Conservation (phyloP, 2,888 invertebrate genomes). For the Neuroscelio doddi region DNA sequence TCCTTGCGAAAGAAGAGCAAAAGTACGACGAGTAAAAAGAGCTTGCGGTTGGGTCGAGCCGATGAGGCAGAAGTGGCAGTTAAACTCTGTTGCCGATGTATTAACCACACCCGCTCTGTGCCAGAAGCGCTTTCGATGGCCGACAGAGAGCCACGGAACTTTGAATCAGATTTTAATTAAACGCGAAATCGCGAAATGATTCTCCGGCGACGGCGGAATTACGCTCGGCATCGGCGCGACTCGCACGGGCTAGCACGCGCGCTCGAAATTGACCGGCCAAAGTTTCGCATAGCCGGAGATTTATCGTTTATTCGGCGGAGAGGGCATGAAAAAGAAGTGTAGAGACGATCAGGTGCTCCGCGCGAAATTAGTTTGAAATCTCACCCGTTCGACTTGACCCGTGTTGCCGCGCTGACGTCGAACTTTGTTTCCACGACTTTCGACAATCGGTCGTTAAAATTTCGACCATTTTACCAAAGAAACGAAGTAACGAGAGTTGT, state of each 20-base stretch:
- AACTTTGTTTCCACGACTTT: slow-evolving; percentile 36
- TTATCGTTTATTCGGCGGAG: slow-evolving; percentile 52
- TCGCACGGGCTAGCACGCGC: slow-evolving; percentile 23
- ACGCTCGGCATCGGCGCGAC: slow-evolving; percentile 15
- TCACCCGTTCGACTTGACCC: slow-evolving; percentile 32
- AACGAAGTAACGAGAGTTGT: slow-evolving; percentile 17
- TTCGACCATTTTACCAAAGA: slow-evolving; percentile 19
- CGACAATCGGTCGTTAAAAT: slow-evolving; percentile 32
- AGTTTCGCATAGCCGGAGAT: slow-evolving; percentile 52
- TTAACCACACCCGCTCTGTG: slow-evolving; percentile 66
- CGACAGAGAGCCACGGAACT: slow-evolving; percentile 53
- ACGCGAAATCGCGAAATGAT: slow-evolving; percentile 69
- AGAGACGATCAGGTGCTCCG: slow-evolving; percentile 49
- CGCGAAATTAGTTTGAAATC: slow-evolving; percentile 54
- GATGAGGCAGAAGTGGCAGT: slow-evolving; percentile 53
- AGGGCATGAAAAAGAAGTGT: slow-evolving; percentile 30
- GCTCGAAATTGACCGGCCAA: slow-evolving; percentile 46
- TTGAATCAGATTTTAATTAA: slow-evolving; percentile 72
- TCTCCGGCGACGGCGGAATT: slow-evolving; percentile 57
- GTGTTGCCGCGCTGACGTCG: slow-evolving; percentile 28
- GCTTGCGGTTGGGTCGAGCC: slow-evolving; percentile 42
- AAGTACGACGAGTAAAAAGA: slow-evolving; percentile 8
- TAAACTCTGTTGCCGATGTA: slow-evolving; percentile 67
- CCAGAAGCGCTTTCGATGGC: slow-evolving; percentile 40
- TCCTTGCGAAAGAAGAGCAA: neutral